Conservation (phyloP, 2,113 vertebrate species). For the Triplophysa rosa region DNA sequence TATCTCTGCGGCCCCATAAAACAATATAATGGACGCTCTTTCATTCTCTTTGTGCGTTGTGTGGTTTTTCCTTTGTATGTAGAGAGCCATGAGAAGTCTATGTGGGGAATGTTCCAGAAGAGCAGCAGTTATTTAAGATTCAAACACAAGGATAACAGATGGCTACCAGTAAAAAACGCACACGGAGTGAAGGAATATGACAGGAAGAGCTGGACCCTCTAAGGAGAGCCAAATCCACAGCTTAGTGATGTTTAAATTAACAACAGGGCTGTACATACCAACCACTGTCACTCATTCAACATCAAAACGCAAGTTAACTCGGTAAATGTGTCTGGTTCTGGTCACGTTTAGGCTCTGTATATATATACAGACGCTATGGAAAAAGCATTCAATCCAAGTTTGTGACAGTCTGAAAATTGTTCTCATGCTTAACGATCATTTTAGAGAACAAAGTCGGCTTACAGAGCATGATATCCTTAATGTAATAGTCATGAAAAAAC, state of each 20-base stretch:
- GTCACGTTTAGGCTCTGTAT: neutral
- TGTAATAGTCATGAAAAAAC: neutral
- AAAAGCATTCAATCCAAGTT: neutral
- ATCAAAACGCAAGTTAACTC: slow-evolving; percentile 3
- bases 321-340: neutral
- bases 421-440: neutral
- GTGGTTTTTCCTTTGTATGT: neutral
- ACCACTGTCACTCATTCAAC: slow-evolving; percentile 11
- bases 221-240: slow-evolving; percentile 41
- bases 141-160: slow-evolving; percentile 54
- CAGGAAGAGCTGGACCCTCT: slow-evolving; percentile 29
- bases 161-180: slow-evolving; percentile 39
- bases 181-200: slow-evolving; percentile 22
- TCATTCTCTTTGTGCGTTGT: neutral
- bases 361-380: neutral
- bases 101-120: slow-evolving; percentile 40
- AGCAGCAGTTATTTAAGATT: slow-evolving; percentile 49
- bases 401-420: neutral
- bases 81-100: slow-evolving; percentile 17
- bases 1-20: slow-evolving; percentile 39
- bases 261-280: slow-evolving; percentile 41
- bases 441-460: neutral
- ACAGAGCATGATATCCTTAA: neutral
- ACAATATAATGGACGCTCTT: slow-evolving; percentile 35
- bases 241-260: slow-evolving; percentile 51